Base-by-base conservation (phyloP, 2,888 invertebrate species). In the Pachliopta kotzebuea region DNA sequence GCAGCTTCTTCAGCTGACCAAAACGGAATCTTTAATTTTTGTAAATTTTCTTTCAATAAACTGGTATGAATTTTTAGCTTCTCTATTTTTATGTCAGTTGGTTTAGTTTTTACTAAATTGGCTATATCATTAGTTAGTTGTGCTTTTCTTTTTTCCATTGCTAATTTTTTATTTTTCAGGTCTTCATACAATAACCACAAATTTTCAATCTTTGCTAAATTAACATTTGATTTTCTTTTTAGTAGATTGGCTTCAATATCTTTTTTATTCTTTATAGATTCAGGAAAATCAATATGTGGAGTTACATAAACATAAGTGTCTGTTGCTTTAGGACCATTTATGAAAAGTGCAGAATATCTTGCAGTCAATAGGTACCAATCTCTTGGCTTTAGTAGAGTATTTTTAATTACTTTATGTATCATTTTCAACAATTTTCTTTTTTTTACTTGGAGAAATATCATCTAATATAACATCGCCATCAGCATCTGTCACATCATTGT, bases 1-100 rank as follows among this genome's bases (percentile, higher is more conserved):
- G 96, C 94, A 60, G 92, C 92, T 78, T 96, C 95, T 79, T 97
- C 96, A 8, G 96, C 87, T n/a, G 93, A 93, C 92, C 95, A 95
- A n/a, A 94, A 80, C 54, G 92, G 88, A 17, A 92, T 86, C 76
- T 93, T 95, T 1, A 96, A 74, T 37, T 86, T 84, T 77, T 93
- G 95, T n/a, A 95, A 79, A 70, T 96, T 94, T 55, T 94, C 93
- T 74, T 94, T 93, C 0, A 95, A 59, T 4, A 92, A 74, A 73
- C 88, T 87, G 0, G 88, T 90, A 73, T 94, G 93, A 18, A 93
- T 80, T 78, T 93, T 94, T 2, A 95, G 79, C 70, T 92, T 91
- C 37, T 93, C 86, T 1, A 92, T 79, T 69, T 90, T 82, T 8
- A 86, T 76, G 67, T 83, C 72, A 6, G 90, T 84, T 58, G 83